These are phyloP conservation scores for Elephantulus edwardii DNA, from an alignment of 2,113 vertebrate species.

Conservation along the genomic window DNA sequence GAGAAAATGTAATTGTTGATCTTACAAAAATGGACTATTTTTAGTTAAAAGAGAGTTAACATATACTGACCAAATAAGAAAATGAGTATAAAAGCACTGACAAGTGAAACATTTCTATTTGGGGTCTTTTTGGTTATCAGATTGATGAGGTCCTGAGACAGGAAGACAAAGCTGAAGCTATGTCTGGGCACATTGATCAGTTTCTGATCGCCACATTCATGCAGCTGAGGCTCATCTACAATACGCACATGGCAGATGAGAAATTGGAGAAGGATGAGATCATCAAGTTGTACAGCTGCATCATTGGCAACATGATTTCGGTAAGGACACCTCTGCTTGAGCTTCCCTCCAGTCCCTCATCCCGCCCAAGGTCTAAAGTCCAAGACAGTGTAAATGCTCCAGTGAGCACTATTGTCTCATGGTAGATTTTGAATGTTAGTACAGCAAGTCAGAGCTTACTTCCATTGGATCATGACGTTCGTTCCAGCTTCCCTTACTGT, in stretches of 20 bases:
- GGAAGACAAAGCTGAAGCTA: conserved; percentile 96
- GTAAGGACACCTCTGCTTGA: conserved; percentile 83
- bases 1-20: background rate
- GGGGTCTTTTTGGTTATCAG: conserved; percentile 80
- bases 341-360: background rate
- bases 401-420: background rate
- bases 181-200: conserved; percentile 99
- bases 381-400: background rate
- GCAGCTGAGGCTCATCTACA: conserved; percentile 97
- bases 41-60: background rate
- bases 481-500: background rate
- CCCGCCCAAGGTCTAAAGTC: background rate
- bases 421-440: background rate
- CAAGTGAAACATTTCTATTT: conserved; percentile 42
- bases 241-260: conserved; percentile 97
- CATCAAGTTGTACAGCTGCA: conserved; percentile 97
- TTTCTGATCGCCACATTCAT: conserved; percentile 98
- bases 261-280: conserved; percentile 95
- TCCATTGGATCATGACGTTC: background rate
- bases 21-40: conserved; percentile 10
- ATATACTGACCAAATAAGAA: background rate
- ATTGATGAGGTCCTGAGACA: conserved; percentile 97
- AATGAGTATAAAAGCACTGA: conserved; percentile 4
- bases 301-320: conserved; percentile 98
- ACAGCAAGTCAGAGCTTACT: background rate